Evolutionary conservation across 2,888 invertebrate species (phyloP).

Genomic region (Drosophila pseudotakahashii): DNA sequence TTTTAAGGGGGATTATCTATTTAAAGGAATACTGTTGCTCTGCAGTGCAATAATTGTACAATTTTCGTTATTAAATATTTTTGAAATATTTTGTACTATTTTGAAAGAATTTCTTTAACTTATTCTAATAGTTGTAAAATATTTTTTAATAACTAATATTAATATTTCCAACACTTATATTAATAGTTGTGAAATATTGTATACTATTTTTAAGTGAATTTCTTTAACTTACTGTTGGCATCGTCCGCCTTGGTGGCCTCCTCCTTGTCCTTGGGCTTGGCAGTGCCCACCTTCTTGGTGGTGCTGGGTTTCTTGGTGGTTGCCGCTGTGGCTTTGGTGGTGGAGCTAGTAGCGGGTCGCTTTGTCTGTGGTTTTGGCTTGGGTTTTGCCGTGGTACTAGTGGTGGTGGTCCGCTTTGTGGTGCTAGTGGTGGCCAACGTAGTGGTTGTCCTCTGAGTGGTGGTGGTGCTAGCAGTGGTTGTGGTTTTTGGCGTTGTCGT

Average conservation of each 20-base stretch:
- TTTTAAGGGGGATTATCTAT: too few species aligned
- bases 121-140: too few species aligned
- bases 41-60: too few species aligned
- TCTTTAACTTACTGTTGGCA: slow-evolving; percentile 62
- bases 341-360: slow-evolving; percentile 71
- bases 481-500: slow-evolving; percentile 56
- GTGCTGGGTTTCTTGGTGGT: slow-evolving; percentile 68
- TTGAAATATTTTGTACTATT: too few species aligned
- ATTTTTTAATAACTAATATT: too few species aligned
- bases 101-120: too few species aligned
- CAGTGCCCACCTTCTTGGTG: slow-evolving; percentile 73
- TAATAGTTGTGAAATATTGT: too few species aligned
- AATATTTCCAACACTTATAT: too few species aligned
- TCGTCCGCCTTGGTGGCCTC: slow-evolving; percentile 70
- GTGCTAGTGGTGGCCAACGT: slow-evolving; percentile 73
- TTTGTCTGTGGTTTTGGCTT: slow-evolving; percentile 71
- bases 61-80: too few species aligned
- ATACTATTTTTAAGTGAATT: too few species aligned
- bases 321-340: slow-evolving; percentile 61
- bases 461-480: slow-evolving; percentile 52
- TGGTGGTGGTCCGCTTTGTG: slow-evolving; percentile 72
- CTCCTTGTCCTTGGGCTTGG: slow-evolving; percentile 59
- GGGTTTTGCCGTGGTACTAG: slow-evolving; percentile 68
- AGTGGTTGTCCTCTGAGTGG: slow-evolving; percentile 61
- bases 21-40: too few species aligned